Evolutionary conservation across 2,888 invertebrate species (phyloP).

Genomic region (Craniophora ligustri): DNA sequence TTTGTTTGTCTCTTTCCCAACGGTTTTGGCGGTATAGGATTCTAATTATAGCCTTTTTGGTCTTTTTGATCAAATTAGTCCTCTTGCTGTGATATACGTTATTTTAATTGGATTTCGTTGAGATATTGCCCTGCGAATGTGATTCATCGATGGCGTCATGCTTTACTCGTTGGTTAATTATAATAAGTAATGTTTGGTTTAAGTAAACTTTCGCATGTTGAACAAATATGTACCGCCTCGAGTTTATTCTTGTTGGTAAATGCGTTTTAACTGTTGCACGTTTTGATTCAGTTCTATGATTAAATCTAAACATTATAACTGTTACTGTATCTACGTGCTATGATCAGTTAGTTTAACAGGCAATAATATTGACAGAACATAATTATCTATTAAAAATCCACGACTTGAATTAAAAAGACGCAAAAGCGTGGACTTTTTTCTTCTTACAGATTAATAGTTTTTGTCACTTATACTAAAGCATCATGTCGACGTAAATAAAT

Average conservation of each 20-base stretch:
- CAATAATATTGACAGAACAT: background rate
- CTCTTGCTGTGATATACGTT: conserved; percentile 23
- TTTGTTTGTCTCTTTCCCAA: conserved; percentile 38
- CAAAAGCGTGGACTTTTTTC: too few relatives aligned
- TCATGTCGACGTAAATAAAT: too few relatives aligned
- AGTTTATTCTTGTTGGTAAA: background rate
- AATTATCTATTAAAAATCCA: background rate
- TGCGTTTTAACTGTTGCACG: conserved; percentile 27
- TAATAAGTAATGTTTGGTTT: conserved; percentile 16
- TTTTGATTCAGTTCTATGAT: conserved; percentile 23
- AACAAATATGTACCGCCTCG: conserved; percentile 6
- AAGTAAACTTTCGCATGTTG: conserved; percentile 21
- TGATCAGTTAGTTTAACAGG: background rate
- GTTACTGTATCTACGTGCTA: background rate
- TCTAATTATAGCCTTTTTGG: conserved; percentile 39
- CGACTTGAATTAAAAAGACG: too few relatives aligned
- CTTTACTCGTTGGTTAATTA: conserved; percentile 25
- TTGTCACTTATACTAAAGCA: too few relatives aligned
- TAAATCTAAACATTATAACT: conserved; percentile 11
- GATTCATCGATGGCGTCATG: conserved; percentile 29
- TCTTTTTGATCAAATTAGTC: conserved; percentile 36
- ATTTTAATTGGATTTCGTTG: conserved; percentile 47
- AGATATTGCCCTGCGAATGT: conserved; percentile 45
- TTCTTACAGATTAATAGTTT: too few relatives aligned
- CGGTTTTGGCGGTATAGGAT: conserved; percentile 38